These are phyloP conservation scores for Henricia sp. DNA, from an alignment of 53 echinoderm and acorn worm genomes.

Conservation along the genomic window DNA sequence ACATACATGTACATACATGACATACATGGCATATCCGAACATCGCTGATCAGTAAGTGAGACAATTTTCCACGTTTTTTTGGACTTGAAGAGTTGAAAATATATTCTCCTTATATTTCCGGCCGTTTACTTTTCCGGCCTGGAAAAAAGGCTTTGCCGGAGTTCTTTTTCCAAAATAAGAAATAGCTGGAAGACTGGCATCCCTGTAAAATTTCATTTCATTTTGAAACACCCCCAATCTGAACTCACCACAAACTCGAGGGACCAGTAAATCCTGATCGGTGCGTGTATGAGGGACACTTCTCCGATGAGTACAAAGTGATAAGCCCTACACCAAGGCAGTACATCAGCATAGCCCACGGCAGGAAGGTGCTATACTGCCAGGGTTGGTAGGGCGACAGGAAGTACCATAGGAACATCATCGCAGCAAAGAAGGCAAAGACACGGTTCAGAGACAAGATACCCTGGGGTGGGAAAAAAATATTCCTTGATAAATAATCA, in stretches of 20 bases:
- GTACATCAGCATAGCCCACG: conserved; percentile 63
- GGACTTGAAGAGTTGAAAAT: too few species aligned
- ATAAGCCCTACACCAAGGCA: conserved; percentile 71
- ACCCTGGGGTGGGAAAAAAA: conserved; percentile 61
- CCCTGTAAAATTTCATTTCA: background rate
- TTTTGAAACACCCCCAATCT: too few species aligned
- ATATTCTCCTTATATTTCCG: too few species aligned
- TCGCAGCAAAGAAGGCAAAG: conserved; percentile 80
- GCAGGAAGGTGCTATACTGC: conserved; percentile 52
- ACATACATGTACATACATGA: too few species aligned
- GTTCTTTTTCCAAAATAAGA: too few species aligned
- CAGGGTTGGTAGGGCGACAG: conserved; percentile 45
- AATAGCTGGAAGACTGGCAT: too few species aligned
- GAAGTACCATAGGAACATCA: conserved; percentile 87
- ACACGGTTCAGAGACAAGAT: conserved; percentile 78
- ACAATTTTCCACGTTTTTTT: too few species aligned
- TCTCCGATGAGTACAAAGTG: conserved; percentile 72
- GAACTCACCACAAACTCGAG: conserved; percentile 87
- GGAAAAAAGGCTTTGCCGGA: too few species aligned
- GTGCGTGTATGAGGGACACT: conserved; percentile 88
- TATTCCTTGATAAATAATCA: too few species aligned
- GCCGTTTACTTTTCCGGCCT: too few species aligned
- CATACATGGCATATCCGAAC: too few species aligned
- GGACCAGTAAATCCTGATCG: conserved; percentile 90
- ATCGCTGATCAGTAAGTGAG: too few species aligned